Percentiles rank a stretch among this genome's conserved stretches.
These are phyloP conservation scores for Spodoptera frugiperda DNA, from an alignment of 1,140 invertebrate genomes.

Conservation along the genomic window DNA sequence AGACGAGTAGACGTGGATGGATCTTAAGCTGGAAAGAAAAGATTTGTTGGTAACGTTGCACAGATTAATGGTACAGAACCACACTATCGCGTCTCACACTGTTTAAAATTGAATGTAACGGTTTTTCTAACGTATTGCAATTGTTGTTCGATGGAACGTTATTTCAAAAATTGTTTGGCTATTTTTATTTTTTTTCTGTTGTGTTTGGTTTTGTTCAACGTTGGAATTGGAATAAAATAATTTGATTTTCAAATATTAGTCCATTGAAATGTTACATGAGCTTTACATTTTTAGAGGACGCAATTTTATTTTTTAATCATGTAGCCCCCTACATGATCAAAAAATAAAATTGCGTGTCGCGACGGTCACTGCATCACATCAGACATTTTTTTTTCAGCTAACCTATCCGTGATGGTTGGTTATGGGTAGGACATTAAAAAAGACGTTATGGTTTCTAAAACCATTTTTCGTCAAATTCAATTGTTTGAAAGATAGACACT, in stretches of 20 bases:
- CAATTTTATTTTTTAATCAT: too few species aligned
- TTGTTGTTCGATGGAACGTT: constrained; percentile 41
- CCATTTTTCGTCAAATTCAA: too few species aligned
- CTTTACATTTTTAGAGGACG: too few species aligned
- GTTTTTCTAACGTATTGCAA: constrained; percentile 60
- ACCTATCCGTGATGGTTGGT: too few species aligned
- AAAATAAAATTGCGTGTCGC: too few species aligned
- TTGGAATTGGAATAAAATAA: not conserved
- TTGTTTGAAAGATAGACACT: too few species aligned
- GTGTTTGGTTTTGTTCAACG: not conserved
- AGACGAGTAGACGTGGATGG: constrained; percentile 54
- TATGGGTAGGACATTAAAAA: too few species aligned
- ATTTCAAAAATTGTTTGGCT: constrained; percentile 1
- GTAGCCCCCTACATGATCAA: too few species aligned
- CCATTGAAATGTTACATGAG: too few species aligned
- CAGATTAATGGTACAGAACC: constrained; percentile 66
- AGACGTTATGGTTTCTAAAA: too few species aligned
- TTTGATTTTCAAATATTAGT: not conserved
- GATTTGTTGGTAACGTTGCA: constrained; percentile 67
- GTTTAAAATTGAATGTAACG: constrained; percentile 69
- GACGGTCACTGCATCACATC: too few species aligned
- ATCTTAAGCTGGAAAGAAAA: constrained; percentile 59
- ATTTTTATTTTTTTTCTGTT: constrained; percentile 1
- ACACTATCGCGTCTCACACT: constrained; percentile 58
- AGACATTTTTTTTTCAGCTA: too few species aligned